Conservation (phyloP, 2,113 vertebrate genomes). For the Solea senegalensis region DNA sequence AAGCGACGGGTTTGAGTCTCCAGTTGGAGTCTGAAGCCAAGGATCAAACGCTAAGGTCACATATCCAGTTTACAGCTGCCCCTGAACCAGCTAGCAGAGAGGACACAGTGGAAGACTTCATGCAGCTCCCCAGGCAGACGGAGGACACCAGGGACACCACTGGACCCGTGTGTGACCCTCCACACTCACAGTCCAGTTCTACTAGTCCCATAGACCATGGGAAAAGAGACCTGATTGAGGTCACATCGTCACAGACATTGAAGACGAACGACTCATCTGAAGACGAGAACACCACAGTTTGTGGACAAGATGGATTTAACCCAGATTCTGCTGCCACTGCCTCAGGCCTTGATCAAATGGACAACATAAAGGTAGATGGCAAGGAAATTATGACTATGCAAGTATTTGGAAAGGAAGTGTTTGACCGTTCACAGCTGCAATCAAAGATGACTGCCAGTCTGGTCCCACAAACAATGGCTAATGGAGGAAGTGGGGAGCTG, state of each 20-base stretch:
- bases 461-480: background rate
- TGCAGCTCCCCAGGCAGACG: slow-evolving; percentile 51
- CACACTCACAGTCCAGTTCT: background rate
- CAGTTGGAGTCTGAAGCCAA: slow-evolving; percentile 18
- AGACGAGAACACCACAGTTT: background rate
- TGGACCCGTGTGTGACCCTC: background rate
- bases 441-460: background rate
- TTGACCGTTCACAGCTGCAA: background rate
- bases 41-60: slow-evolving; percentile 23
- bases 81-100: slow-evolving; percentile 11
- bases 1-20: background rate
- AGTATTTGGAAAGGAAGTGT: background rate
- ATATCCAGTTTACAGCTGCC: background rate
- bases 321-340: background rate
- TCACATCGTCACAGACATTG: background rate
- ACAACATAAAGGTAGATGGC: background rate
- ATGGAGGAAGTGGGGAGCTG: slow-evolving; percentile 1
- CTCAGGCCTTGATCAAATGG: slow-evolving; percentile 5
- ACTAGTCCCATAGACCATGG: background rate
- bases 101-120: slow-evolving; percentile 34
- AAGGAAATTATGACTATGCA: background rate
- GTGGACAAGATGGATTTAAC: background rate
- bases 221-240: background rate
- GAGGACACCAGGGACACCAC: slow-evolving; percentile 2
- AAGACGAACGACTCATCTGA: slow-evolving; percentile 14